A percentile compares a stretch with the other conserved stretches of the same genome.
phyloP scores from a whole-genome alignment of 2,113 vertebrate genomes.

The Lathamus discolor region DNA sequence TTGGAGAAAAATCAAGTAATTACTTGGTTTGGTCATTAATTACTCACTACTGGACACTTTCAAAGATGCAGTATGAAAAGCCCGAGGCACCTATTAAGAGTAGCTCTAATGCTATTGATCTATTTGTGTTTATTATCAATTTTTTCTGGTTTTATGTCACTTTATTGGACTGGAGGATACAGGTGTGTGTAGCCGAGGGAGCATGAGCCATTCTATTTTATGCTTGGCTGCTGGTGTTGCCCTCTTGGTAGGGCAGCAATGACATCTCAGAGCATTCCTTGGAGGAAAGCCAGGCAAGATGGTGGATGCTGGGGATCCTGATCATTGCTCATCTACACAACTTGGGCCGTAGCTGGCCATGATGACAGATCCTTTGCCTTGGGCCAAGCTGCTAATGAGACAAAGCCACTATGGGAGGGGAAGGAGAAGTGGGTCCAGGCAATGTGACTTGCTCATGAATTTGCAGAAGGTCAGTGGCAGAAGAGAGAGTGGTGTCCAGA shows the following conservation, averaged over 20 bases:
- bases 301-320: neutral
- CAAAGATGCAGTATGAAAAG: neutral
- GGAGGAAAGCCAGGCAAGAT: neutral
- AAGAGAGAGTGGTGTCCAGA: neutral
- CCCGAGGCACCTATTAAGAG: constrained; percentile 65
- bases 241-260: neutral
- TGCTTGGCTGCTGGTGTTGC: neutral
- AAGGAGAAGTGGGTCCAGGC: neutral
- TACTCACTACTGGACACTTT: constrained; percentile 61
- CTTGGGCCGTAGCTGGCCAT: neutral
- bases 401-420: neutral
- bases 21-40: constrained; percentile 67
- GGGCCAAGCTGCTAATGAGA: rapidly evolving
- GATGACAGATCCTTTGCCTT: neutral
- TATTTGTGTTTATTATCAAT: constrained; percentile 47
- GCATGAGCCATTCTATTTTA: neutral
- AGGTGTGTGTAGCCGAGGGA: neutral
- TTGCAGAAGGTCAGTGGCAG: neutral
- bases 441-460: neutral
- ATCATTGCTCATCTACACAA: rapidly evolving
- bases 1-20: constrained; percentile 70
- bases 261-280: neutral
- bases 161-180: constrained; percentile 3
- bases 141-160: constrained; percentile 47
- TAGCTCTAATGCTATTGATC: constrained; percentile 66